Evolutionary conservation across 2,888 invertebrate genomes (phyloP).

Genomic region (Ectemnius lituratus): DNA sequence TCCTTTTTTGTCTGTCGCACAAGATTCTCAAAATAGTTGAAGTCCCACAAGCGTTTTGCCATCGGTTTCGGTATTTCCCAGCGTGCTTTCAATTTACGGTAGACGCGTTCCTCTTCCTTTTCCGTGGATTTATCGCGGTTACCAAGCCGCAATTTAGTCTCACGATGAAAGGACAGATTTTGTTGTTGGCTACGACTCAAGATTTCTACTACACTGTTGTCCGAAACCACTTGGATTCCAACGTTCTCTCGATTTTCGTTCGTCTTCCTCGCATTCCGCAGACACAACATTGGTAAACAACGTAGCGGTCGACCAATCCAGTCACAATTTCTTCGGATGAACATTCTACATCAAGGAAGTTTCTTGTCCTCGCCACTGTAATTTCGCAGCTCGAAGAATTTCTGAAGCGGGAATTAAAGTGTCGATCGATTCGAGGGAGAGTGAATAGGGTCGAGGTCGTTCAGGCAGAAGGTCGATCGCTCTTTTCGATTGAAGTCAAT

Average conservation of each 20-base stretch:
- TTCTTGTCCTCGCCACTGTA: constrained; percentile 1
- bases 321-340: no score
- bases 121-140: constrained; percentile 19
- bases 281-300: no score
- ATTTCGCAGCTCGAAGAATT: constrained; percentile 11
- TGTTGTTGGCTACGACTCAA: constrained; percentile 19
- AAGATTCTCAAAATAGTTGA: constrained; percentile 31
- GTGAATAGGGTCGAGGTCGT: constrained; percentile 11
- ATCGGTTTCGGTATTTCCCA: constrained; percentile 7
- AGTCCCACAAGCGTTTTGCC: constrained; percentile 15
- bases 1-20: background rate
- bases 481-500: constrained; percentile 17
- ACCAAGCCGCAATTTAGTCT: constrained; percentile 32
- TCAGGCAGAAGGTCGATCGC: background rate
- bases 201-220: no score
- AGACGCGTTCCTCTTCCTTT: constrained; percentile 12
- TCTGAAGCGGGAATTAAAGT: constrained; percentile 11
- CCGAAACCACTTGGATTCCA: background rate
- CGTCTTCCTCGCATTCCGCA: background rate
- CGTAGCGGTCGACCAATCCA: no score
- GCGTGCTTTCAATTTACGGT: constrained; percentile 8
- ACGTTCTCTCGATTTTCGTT: constrained; percentile 15
- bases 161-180: constrained; percentile 19
- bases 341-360: background rate
- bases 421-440: constrained; percentile 14